phyloP scores from a whole-genome alignment of 2,888 invertebrate genomes.

The Minunthozetes semirufus region DNA sequence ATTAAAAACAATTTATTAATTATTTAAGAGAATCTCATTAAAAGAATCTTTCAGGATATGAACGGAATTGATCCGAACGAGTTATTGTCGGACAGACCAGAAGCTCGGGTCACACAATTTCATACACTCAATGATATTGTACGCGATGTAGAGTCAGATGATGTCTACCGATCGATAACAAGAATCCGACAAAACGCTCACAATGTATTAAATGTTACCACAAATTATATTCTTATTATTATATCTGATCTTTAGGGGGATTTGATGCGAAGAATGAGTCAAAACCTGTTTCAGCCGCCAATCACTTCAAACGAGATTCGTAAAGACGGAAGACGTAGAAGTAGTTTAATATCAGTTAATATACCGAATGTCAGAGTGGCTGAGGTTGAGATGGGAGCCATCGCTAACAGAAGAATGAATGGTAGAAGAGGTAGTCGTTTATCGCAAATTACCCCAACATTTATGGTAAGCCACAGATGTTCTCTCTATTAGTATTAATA shows the following conservation, averaged over 20 bases:
- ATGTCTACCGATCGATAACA: conserved; percentile 40
- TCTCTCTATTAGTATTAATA: not conserved
- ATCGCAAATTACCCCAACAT: conserved; percentile 17
- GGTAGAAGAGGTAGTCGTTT: not conserved
- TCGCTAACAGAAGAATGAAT: conserved; percentile 15
- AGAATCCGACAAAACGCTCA: not conserved
- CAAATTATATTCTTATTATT: not conserved
- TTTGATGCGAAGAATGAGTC: conserved; percentile 17
- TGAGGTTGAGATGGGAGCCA: conserved; percentile 6
- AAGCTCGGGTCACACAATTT: conserved; percentile 41
- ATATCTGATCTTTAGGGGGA: not conserved
- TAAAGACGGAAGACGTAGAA: not conserved
- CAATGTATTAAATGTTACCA: not conserved
- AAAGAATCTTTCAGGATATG: conserved; percentile 37
- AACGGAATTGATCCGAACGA: conserved; percentile 42
- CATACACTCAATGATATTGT: conserved; percentile 42
- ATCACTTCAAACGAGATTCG: not conserved
- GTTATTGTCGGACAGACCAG: conserved; percentile 40
- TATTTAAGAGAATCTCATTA: no score
- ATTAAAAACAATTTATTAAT: not conserved
- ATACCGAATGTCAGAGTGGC: not conserved
- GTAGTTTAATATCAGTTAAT: conserved; percentile 2
- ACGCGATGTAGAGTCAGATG: conserved; percentile 41
- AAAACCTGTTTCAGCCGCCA: conserved; percentile 11
- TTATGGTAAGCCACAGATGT: not conserved